Conservation (phyloP, 2,113 vertebrate genomes). For the Cryptomyrus ogoouensis region DNA sequence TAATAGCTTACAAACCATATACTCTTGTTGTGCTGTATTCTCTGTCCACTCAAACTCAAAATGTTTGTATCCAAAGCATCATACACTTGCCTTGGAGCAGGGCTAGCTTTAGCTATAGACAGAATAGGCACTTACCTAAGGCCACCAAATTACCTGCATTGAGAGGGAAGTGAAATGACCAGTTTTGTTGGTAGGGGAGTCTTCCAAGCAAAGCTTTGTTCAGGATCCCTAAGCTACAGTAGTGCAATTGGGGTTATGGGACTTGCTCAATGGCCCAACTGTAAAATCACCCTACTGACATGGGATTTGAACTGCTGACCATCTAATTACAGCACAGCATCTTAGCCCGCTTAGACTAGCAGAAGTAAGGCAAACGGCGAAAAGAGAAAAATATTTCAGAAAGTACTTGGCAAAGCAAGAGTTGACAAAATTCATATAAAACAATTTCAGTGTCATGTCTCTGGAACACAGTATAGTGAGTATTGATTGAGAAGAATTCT, state of each 20-base stretch:
- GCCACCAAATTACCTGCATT: neutral
- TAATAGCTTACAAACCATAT: neutral
- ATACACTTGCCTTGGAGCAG: neutral
- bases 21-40: neutral
- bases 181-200: neutral
- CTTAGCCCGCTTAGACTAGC: neutral
- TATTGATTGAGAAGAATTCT: neutral
- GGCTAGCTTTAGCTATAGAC: neutral
- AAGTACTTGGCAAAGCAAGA: neutral
- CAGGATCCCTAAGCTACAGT: neutral
- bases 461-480: neutral
- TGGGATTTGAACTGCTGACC: neutral
- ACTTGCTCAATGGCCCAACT: neutral
- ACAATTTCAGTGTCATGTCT: neutral
- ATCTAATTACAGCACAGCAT: neutral
- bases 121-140: neutral
- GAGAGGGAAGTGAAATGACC: neutral
- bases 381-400: neutral
- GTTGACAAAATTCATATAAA: neutral
- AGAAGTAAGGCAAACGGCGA: neutral
- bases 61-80: neutral
- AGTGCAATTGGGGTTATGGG: neutral
- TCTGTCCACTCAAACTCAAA: neutral
- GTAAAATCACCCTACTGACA: neutral
- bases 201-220: neutral